Evolutionary conservation across 2,888 invertebrate genomes (phyloP).

Genomic region (Pristionchus maxplancki): DNA sequence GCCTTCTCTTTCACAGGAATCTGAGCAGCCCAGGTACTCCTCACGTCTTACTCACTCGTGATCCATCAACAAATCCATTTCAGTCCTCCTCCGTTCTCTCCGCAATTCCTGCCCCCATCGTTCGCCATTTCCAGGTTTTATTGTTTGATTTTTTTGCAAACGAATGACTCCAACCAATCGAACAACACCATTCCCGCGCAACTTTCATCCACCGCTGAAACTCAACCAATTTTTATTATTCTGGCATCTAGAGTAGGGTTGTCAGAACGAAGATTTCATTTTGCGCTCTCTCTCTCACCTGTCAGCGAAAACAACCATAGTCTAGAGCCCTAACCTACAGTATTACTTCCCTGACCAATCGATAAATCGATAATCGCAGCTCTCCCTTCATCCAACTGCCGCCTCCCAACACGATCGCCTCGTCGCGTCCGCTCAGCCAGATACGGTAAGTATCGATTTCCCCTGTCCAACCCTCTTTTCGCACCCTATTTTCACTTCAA

Average conservation of each 20-base stretch:
- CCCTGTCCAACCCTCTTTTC: too few relatives aligned
- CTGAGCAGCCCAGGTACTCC: not conserved
- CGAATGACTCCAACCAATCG: not conserved
- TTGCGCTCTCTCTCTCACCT: not conserved
- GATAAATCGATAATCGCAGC: conserved; percentile 24
- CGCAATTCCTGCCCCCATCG: not conserved
- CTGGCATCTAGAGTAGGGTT: too few relatives aligned
- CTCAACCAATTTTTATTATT: not conserved
- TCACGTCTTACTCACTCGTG: not conserved
- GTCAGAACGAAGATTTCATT: too few relatives aligned
- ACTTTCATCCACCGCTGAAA: not conserved
- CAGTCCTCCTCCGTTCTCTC: not conserved
- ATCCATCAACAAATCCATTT: not conserved
- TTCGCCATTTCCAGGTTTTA: conserved; percentile 7
- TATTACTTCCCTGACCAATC: too few relatives aligned
- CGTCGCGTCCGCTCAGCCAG: not conserved
- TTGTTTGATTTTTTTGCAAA: not conserved
- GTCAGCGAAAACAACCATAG: too few relatives aligned
- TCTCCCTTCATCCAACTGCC: conserved; percentile 46
- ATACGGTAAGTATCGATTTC: conserved; percentile 41
- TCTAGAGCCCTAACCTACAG: too few relatives aligned
- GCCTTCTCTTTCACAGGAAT: not conserved
- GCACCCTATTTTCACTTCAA: too few relatives aligned
- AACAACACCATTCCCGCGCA: not conserved
- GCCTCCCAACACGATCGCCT: conserved; percentile 44